Base-by-base conservation (phyloP, 2,888 invertebrate genomes). In the Eristalinus sepulchralis region DNA sequence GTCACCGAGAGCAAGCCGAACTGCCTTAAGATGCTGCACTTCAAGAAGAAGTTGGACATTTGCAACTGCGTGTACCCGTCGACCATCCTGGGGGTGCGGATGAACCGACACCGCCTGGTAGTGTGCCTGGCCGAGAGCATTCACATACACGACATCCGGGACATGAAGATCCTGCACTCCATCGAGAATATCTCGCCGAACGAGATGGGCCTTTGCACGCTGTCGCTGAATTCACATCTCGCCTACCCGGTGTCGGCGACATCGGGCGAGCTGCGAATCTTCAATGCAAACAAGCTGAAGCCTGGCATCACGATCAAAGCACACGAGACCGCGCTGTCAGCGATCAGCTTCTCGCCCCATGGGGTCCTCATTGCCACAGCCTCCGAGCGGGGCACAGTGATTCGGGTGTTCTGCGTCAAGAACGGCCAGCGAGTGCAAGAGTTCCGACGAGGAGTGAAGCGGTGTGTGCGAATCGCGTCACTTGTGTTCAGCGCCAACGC, bases 101-200 rank as follows among this genome's bases (percentile, higher is more conserved):
- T 93, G 92, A 93, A 93, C 89, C 92, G 93, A 2, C 89, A 90
- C 34, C 91, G 92, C 0, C 80, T 93, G 75, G 89, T 93, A 2
- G 92, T 92, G 5, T 90, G 92, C 70, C 88, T 92, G 88, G 91
- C 90, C 36, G 91, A 92, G 79, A 92, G 91, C 88, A 91, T 93
- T 89, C 92, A 92, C 88, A 92, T 93, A 75, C 93, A 93, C 60
- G 92, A 93, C 82, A 93, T 93, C 75, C 92, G 92, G 33, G 92
- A 93, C 83, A 93, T 93, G 93, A 91, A 92, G 88, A 90, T 92
- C 59, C 89, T 92, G 83, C 92, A 92, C 86, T 91, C 92, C 83
- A 92, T 93, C 59, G 91, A 90, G 81, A 91, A 91, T 70, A 90
- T 92, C 62, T 90, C 91, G 17, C 90, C 91, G 10, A 93, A 92